Conservation (phyloP, 2,797 vertebrate genomes). For the Crocidura indochinensis region DNA sequence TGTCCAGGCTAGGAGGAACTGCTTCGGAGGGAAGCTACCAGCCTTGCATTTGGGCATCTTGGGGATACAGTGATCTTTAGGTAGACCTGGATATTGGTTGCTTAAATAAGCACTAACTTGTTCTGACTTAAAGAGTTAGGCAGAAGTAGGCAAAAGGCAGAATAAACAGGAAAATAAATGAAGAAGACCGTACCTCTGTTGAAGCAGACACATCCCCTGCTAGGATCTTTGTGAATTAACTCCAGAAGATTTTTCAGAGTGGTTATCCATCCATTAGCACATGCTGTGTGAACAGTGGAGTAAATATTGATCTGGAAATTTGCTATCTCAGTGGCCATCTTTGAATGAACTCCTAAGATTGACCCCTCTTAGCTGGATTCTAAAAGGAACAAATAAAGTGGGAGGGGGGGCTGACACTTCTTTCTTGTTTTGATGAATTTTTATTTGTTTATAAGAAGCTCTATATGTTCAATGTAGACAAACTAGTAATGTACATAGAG, state of each 20-base stretch:
- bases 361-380: conserved; percentile 11
- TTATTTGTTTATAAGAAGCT: neutral
- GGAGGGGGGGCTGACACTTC: too few relatives aligned
- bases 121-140: conserved; percentile 19
- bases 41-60: neutral
- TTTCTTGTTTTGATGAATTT: conserved; percentile 17
- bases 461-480: neutral
- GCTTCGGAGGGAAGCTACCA: neutral
- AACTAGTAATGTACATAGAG: neutral
- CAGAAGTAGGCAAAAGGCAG: neutral
- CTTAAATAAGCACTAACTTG: neutral
- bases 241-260: conserved; percentile 37
- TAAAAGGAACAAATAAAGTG: neutral
- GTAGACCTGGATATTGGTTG: neutral
- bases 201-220: neutral
- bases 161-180: neutral
- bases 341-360: conserved; percentile 31
- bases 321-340: conserved; percentile 31
- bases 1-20: neutral
- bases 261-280: conserved; percentile 26
- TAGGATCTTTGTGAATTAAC: neutral
- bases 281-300: neutral
- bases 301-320: conserved; percentile 50
- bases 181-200: neutral
- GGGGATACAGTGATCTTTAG: neutral